These are phyloP conservation scores for Mionectes macconnelli DNA, from an alignment of 2,113 vertebrate genomes.

Conservation along the genomic window DNA sequence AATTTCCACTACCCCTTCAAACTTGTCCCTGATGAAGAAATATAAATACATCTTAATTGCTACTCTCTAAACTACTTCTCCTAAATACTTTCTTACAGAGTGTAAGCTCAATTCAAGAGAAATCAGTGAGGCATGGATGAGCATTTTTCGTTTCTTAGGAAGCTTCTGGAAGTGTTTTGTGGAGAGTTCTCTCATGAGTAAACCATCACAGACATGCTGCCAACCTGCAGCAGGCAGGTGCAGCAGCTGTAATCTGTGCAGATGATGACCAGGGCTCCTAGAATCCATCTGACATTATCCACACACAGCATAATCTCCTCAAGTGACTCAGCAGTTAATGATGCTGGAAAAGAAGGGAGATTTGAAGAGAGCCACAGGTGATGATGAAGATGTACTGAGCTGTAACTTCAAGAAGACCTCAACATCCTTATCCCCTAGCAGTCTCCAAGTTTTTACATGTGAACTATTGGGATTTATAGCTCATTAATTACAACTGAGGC, in stretches of 20 bases:
- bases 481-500: not conserved
- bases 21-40: not conserved
- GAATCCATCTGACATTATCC: not conserved
- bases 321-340: not conserved
- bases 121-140: not conserved
- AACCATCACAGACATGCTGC: not conserved
- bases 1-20: not conserved
- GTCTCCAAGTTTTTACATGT: not conserved
- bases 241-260: not conserved
- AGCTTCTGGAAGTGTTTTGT: not conserved
- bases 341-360: not conserved
- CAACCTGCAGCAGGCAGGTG: not conserved
- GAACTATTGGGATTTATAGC: not conserved
- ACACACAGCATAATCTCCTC: rapidly evolving
- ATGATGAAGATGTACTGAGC: not conserved
- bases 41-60: not conserved
- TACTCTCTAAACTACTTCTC: not conserved
- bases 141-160: not conserved
- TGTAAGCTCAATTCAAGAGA: not conserved
- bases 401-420: not conserved
- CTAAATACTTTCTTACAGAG: not conserved
- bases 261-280: rapidly evolving
- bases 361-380: not conserved
- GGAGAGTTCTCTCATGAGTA: not conserved
- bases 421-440: not conserved